Percentiles rank a stretch among this genome's conserved stretches.
phyloP scores from a whole-genome alignment of 2,797 vertebrate species.

The Mallotus villosus region DNA sequence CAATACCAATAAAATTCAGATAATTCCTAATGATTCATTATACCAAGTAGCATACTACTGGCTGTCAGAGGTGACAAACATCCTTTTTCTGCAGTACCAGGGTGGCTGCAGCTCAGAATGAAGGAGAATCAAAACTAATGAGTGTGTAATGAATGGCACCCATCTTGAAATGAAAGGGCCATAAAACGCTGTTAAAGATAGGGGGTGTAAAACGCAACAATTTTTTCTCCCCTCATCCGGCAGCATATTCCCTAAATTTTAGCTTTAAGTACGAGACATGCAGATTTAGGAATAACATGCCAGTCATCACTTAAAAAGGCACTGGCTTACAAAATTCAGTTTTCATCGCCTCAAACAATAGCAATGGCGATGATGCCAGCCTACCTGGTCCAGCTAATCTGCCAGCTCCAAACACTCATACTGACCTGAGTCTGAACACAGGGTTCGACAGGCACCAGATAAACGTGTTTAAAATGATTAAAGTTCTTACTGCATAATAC shows the following conservation, averaged over 20 bases:
- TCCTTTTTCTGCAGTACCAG: constrained; percentile 31
- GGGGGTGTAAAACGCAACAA: background rate
- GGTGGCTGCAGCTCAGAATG: constrained; percentile 28
- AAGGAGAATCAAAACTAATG: constrained; percentile 8
- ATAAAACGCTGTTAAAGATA: constrained; percentile 33
- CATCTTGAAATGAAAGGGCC: constrained; percentile 52
- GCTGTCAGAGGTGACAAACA: constrained; percentile 44
- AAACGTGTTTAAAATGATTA: constrained; percentile 21
- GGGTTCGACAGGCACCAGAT: constrained; percentile 3
- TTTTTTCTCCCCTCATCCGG: constrained; percentile 26
- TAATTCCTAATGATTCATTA: constrained; percentile 59
- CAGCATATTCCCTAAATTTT: constrained; percentile 19
- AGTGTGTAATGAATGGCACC: constrained; percentile 44
- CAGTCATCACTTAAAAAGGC: constrained; percentile 26
- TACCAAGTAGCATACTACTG: constrained; percentile 42
- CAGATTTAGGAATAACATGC: constrained; percentile 22
- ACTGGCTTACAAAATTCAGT: constrained; percentile 16
- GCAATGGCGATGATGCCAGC: constrained; percentile 20
- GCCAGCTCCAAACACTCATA: constrained; percentile 29
- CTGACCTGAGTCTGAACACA: constrained; percentile 17
- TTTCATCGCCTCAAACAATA: constrained; percentile 8
- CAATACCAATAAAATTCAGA: constrained; percentile 57
- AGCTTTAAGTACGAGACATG: constrained; percentile 5
- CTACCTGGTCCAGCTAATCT: constrained; percentile 19
- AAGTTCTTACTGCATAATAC: no score